A percentile compares a stretch with the other conserved stretches of the same genome.
Evolutionary conservation across 64 coral and sea anemone species (phyloP).

Genomic region (Anthopleura sola): DNA sequence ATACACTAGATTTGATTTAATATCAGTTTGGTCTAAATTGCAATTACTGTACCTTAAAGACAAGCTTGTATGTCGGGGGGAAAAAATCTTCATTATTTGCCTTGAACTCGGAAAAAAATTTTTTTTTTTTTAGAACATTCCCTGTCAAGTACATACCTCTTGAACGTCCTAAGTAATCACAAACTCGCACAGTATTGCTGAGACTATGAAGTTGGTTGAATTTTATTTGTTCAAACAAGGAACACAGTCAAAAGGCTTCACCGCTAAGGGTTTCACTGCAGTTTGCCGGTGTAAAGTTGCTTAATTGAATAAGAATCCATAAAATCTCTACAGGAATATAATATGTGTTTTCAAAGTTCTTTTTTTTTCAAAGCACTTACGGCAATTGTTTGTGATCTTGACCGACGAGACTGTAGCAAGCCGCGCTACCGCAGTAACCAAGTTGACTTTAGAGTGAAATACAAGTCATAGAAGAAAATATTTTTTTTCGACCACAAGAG

Average conservation of each 20-base stretch:
- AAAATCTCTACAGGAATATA: conserved; percentile 6
- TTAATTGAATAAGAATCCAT: not conserved
- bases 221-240: not conserved
- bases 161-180: not conserved
- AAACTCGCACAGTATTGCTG: not conserved
- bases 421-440: not conserved
- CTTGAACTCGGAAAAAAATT: not conserved
- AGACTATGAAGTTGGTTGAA: not conserved
- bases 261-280: not conserved
- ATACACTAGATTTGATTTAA: not conserved
- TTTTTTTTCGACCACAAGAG: not conserved
- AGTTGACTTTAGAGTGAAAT: not conserved
- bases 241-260: not conserved
- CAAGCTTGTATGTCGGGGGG: not conserved
- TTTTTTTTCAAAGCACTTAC: not conserved
- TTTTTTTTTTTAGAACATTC: not conserved
- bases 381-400: not conserved
- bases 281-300: not conserved
- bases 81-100: not conserved
- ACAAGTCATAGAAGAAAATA: not conserved
- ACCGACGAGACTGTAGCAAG: not conserved
- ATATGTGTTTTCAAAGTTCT: not conserved
- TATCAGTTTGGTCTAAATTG: not conserved
- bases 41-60: not conserved
- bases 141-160: not conserved